Evolutionary conservation across 2,888 invertebrate genomes (phyloP), one percentile per base, ranked within the genome.

Genomic region (Coenonympha arcania): DNA sequence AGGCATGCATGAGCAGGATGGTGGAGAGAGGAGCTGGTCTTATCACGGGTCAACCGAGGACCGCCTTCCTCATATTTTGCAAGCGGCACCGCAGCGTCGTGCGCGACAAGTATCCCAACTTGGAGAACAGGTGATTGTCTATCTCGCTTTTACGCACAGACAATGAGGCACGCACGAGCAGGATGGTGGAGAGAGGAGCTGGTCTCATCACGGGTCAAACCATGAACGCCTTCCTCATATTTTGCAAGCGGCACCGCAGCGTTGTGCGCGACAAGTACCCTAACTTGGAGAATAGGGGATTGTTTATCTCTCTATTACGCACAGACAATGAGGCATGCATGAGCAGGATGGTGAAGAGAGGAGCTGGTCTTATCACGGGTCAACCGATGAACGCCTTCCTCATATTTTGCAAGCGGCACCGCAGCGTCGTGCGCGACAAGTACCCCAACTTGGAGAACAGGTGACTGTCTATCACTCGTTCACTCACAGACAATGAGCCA

Each of bases 301-400:
- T 34, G 34, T 39, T 6, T 30, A 6, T 43, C 31, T 18, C 43
- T 22, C 16, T 24, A 8, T 5, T 16, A 1, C 6, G 4, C 9
- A 15, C 16, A 9, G 19, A 2, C 6, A 33, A 0, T 33, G 8
- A 16, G 16, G 4, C 8, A 13, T 16, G 15, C 79, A 76, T 52
- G 84, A 84, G 52, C 83, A 79, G 66, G 83, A 81, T 62, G 76
- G 70, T 46, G 82, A 82, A 16, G 63, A 58, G 26, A n/a, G n/a
- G 84, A 85, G 78, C 93, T 94, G 53, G 91, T 93, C 71, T 94
- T 76, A 93, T 94, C 78, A 94, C 94, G 56, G 90, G 95, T 40
- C 90, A 96, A 57, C 96, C 96, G 16, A 96, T 96, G 94, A 96
- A 96, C 81, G 96, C 96, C 54, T 96, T 96, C 86, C 90, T 96